phyloP scores from a whole-genome alignment of 2,113 vertebrate species.

The Psophia crepitans region DNA sequence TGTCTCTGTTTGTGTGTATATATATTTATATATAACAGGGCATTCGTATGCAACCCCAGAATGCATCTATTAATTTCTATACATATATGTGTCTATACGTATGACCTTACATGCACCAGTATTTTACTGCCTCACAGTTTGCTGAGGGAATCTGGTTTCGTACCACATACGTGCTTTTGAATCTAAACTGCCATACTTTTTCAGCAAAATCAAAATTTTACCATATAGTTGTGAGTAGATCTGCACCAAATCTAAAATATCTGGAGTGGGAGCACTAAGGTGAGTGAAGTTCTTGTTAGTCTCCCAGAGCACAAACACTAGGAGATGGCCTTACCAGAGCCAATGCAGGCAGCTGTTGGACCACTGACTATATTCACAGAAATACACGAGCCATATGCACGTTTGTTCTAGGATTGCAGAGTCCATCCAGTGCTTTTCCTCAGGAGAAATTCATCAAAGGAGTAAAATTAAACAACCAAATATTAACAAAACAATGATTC shows the following conservation, averaged over 20 bases:
- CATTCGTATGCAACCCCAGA: background rate
- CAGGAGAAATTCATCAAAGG: background rate
- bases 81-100: background rate
- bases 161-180: background rate
- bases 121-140: background rate
- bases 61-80: background rate
- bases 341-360: background rate
- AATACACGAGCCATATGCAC: background rate
- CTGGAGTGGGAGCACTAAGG: background rate
- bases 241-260: background rate
- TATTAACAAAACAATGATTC: background rate
- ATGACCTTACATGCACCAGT: background rate
- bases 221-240: background rate
- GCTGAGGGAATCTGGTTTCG: background rate
- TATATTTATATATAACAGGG: background rate
- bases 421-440: background rate
- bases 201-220: background rate
- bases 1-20: too few relatives aligned
- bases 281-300: background rate
- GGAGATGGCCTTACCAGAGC: background rate
- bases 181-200: background rate
- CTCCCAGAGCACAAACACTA: background rate
- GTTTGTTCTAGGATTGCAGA: accelerated
- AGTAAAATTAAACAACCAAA: background rate
- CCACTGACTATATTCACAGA: background rate